These are phyloP conservation scores for Melanaphis sacchari DNA, from an alignment of 1,140 invertebrate species.

Conservation along the genomic window DNA sequence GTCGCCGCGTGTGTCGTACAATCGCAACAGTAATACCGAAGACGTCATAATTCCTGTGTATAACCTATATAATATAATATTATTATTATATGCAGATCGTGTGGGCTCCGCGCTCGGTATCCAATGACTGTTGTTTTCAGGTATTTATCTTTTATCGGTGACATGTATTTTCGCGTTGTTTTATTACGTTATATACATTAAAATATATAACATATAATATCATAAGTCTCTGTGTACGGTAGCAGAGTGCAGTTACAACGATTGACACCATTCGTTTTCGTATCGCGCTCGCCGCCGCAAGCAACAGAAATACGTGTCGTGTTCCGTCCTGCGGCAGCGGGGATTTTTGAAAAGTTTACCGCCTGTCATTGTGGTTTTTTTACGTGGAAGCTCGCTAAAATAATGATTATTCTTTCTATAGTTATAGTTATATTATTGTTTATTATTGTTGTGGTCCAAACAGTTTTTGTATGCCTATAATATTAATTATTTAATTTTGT, in stretches of 20 bases:
- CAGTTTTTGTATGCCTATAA: background rate
- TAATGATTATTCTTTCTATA: background rate
- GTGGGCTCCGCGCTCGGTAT: constrained; percentile 11
- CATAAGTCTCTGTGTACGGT: background rate
- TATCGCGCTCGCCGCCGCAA: background rate
- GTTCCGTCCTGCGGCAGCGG: background rate
- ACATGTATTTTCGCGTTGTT: constrained; percentile 40
- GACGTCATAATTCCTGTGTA: constrained; percentile 34
- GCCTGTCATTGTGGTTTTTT: background rate
- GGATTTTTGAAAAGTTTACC: background rate
- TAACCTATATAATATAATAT: background rate
- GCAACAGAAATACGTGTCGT: background rate
- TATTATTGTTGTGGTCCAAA: background rate
- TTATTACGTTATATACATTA: background rate
- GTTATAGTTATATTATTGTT: background rate
- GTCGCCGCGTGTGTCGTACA: background rate
- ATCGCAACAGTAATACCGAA: constrained; percentile 31
- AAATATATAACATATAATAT: background rate
- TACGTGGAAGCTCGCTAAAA: background rate
- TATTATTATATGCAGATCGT: constrained; percentile 17
- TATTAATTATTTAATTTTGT: background rate
- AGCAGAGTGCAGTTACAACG: background rate
- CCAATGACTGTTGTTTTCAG: constrained; percentile 15
- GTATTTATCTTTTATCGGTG: constrained; percentile 29
- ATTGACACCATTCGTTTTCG: constrained; percentile 18